Percentiles rank a stretch among this genome's conserved stretches.
Conservation (phyloP, 2,797 vertebrate species). For the Sebastes jordani region DNA sequence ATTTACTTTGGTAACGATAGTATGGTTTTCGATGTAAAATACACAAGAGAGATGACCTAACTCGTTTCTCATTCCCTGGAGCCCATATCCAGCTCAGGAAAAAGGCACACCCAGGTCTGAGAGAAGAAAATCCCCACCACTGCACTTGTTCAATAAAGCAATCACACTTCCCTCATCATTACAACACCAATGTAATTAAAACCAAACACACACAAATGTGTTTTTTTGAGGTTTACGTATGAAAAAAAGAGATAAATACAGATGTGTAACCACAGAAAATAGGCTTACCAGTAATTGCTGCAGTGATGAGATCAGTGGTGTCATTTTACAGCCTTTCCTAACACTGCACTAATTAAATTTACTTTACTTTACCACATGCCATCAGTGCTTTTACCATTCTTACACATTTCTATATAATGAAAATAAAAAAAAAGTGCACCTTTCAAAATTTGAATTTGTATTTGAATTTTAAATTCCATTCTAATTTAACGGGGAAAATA, state of each 20-base stretch:
- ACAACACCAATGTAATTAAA: slow-evolving; percentile 13
- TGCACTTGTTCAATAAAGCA: slow-evolving; percentile 77
- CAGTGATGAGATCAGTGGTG: slow-evolving; percentile 68
- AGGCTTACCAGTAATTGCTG: slow-evolving; percentile 44
- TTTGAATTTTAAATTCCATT: slow-evolving; percentile 26
- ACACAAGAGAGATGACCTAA: slow-evolving; percentile 80
- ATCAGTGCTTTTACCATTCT: not conserved
- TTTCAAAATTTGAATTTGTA: slow-evolving; percentile 20
- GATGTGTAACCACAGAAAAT: not conserved
- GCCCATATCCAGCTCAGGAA: slow-evolving; percentile 62
- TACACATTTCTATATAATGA: not conserved
- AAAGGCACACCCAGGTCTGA: slow-evolving; percentile 83
- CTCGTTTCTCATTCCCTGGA: slow-evolving; percentile 67
- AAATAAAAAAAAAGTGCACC: slow-evolving; percentile 32
- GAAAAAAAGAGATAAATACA: not conserved
- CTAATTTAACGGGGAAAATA: not conserved
- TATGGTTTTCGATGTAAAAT: slow-evolving; percentile 59
- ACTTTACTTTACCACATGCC: slow-evolving; percentile 44
- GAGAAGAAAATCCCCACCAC: slow-evolving; percentile 55
- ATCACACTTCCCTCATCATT: slow-evolving; percentile 39
- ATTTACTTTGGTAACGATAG: slow-evolving; percentile 45
- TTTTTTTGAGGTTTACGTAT: not conserved
- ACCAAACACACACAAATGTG: not conserved
- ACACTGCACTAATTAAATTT: slow-evolving; percentile 54
- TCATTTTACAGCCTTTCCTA: slow-evolving; percentile 64